Percentiles rank a stretch among this genome's conserved stretches.
phyloP scores from a whole-genome alignment of 2,797 vertebrate species.

The Crax fasciolata region DNA sequence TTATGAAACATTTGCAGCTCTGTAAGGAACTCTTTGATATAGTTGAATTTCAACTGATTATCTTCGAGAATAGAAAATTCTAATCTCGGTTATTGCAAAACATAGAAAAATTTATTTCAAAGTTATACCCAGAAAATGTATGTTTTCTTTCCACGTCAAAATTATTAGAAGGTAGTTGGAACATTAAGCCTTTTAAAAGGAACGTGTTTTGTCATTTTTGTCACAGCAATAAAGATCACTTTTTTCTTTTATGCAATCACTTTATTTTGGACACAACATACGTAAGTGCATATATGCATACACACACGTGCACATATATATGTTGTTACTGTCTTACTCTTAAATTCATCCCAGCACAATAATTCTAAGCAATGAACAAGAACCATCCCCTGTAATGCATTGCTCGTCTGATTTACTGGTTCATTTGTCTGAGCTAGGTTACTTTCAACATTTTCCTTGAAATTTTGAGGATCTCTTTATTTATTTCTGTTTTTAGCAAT shows the following conservation, averaged over 20 bases:
- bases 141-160: neutral
- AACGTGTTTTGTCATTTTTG: neutral
- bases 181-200: neutral
- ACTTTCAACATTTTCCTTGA: neutral
- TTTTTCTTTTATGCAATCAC: neutral
- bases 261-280: neutral
- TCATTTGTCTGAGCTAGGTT: neutral
- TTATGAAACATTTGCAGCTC: neutral
- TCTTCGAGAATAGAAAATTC: neutral
- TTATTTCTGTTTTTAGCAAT: neutral
- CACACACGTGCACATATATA: rapidly evolving
- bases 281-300: neutral
- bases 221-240: neutral
- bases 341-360: neutral
- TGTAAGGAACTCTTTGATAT: neutral
- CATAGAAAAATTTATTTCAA: neutral
- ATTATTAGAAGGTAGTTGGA: neutral
- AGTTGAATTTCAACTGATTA: neutral
- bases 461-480: neutral
- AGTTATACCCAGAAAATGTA: neutral
- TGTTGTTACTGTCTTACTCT: neutral
- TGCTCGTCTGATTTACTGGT: neutral
- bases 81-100: neutral
- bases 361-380: neutral
- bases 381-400: neutral